phyloP scores from a whole-genome alignment of 2,888 invertebrate genomes.

The Palloptera scutellata region DNA sequence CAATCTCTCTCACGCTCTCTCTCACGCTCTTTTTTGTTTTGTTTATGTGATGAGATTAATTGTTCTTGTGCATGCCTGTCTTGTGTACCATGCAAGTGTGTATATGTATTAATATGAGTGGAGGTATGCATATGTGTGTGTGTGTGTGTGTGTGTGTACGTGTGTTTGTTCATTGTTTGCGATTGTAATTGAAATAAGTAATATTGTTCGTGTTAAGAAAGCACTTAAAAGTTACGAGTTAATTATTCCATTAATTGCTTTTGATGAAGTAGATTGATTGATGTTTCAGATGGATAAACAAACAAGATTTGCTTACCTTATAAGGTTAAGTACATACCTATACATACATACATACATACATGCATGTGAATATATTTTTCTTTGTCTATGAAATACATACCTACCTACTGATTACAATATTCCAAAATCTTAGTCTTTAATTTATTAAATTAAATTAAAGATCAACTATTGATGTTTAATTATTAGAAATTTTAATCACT shows the following conservation, averaged over 20 bases:
- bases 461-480: neutral
- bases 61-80: slow-evolving; percentile 1
- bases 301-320: too few relatives aligned
- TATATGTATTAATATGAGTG: neutral
- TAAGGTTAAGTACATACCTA: too few relatives aligned
- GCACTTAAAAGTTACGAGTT: slow-evolving; percentile 43
- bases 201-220: neutral
- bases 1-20: neutral
- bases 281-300: slow-evolving; percentile 34
- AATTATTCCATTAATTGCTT: slow-evolving; percentile 55
- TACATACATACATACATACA: neutral
- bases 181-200: too few relatives aligned
- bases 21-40: slow-evolving; percentile 3
- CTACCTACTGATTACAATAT: neutral
- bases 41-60: slow-evolving; percentile 14
- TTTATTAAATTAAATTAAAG: neutral
- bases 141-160: neutral
- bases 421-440: neutral
- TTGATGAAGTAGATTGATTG: slow-evolving; percentile 53
- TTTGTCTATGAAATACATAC: neutral
- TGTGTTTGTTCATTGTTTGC: neutral
- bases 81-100: neutral
- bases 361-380: neutral
- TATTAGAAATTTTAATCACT: neutral
- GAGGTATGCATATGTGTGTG: neutral